Evolutionary conservation across 2,113 vertebrate species (phyloP), one percentile per base, ranked within the genome.

Genomic region (Misgurnus mizolepis): DNA sequence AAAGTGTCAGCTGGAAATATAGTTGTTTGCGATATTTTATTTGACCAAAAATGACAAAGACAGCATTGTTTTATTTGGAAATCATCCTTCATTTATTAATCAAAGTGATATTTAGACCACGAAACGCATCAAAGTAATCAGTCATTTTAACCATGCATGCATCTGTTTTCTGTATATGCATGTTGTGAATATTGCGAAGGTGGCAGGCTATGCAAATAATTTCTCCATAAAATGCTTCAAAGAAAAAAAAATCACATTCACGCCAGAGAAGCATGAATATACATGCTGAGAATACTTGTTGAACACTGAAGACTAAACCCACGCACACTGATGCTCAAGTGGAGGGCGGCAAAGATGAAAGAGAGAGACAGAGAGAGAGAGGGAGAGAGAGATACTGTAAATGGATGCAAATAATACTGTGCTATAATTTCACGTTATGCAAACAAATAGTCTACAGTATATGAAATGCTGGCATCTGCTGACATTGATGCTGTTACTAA

Each of bases 271-370:
- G 41, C 56, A 53, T 78, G 68, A 67, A 77, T 80, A 73, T 84
- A 69, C 77, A 65, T 78, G 62, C 12, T n/a, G 7, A 53, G 49
- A 58, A 43, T 50, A 71, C 69, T 43, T 79, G 45, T 34, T 67
- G 76, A 82, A 61, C 53, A 9, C 12, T 34, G 70, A 43, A 68
- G 64, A 39, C 12, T 75, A 41, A n/a, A 47, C 82, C 80, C 80
- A 80, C 72, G 34, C 69, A 22, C 5, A 10, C 14, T 7, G 60
- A 39, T 49, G 22, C 55, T 75, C 58, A 3, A 75, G 45, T 50
- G 73, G 41, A 43, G 73, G 43, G 47, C 17, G n/a, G 60, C 3
- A 18, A 27, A 14, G 55, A 71, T 55, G 50, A 53, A 70, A 61
- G 69, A n/a, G 22, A 58, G 67, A 4, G 9, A 39, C 56, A 41